Percentiles rank a stretch among this genome's conserved stretches.
Conservation (phyloP, 30 jellyfish, hydroid and myxozoan species). For the Pelagia noctiluca region DNA sequence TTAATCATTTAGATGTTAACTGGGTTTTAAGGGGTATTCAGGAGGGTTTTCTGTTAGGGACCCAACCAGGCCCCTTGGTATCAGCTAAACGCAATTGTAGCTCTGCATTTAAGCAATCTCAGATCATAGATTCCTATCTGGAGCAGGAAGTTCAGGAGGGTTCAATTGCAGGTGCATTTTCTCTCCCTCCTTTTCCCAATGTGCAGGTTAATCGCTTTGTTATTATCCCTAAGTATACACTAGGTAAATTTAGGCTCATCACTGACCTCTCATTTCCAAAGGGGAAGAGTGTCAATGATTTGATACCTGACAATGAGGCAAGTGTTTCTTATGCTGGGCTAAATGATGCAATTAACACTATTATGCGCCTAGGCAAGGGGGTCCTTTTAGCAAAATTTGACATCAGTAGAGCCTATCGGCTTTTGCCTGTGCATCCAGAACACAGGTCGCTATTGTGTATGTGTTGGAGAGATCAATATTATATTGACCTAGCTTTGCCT, state of each 20-base stretch:
- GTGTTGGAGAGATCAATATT: conserved; percentile 56
- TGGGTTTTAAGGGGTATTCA: neutral
- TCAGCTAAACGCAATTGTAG: conserved; percentile 59
- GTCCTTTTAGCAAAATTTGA: conserved; percentile 62
- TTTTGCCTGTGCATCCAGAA: conserved; percentile 40
- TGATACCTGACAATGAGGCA: conserved; percentile 38
- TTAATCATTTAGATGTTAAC: neutral
- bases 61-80: neutral
- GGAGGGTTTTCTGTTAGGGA: conserved; percentile 4
- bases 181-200: conserved; percentile 38
- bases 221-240: conserved; percentile 57
- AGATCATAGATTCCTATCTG: conserved; percentile 36
- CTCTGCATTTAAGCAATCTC: conserved; percentile 49
- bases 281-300: conserved; percentile 62
- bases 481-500: conserved; percentile 41
- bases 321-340: conserved; percentile 66
- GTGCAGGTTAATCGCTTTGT: conserved; percentile 67
- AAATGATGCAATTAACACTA: conserved; percentile 46
- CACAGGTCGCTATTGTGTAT: conserved; percentile 47
- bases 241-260: conserved; percentile 66
- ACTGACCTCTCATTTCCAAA: conserved; percentile 65
- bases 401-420: conserved; percentile 62
- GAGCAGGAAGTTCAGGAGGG: conserved; percentile 52
- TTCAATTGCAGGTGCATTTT: conserved; percentile 77
- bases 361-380: conserved; percentile 46